Base-by-base conservation (phyloP, 2,888 invertebrate species). In the Hirtodrosophila alboralis region DNA sequence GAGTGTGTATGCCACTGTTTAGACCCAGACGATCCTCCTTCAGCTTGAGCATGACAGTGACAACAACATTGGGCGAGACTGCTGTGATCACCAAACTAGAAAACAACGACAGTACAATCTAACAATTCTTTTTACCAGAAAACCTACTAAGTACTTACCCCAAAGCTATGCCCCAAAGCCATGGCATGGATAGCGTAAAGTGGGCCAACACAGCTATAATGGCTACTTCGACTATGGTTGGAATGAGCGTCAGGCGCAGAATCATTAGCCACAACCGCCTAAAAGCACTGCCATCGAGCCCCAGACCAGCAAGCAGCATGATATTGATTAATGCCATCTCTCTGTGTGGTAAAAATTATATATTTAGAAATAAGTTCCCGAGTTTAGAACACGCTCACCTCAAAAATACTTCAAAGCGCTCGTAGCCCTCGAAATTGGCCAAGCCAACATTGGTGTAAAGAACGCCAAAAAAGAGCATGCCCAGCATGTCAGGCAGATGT, bases 1-100 rank as follows among this genome's bases (percentile, higher is more conserved):
- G 90, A 0, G 95, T 95, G 31, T 95, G 94, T 26, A 96, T 93
- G 18, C 95, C 95, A 88, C 94, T 94, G 81, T 93, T 93, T 37
- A 94, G 91, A 6, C 95, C 95, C 74, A 91, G 77, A 18, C 89
- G 88, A 64, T 90, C 90, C 64, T 93, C 93, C 83, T 93, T 92
- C 13, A 95, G 90, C 54, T 91, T 89, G 13, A 95, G 90, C 88
- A 95, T 91, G 8, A 93, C 92, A 0, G 95, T 95, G 13, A 95
- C 94, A 36, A 95, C 93, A 27, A 95, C 95, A 59, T 95, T 95
- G 1, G 95, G 94, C 0, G 94, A 94, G 1, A 95, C 94, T 3
- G 94, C 95, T 12, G 94, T 93, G 70, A 94, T 88, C 3, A 93
- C 91, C 77, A 93, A 91, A 27, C 93, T 93, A 54, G 10, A 66